These are phyloP conservation scores for Bubo blakistoni DNA, from an alignment of 2,113 vertebrate species.

Conservation along the genomic window DNA sequence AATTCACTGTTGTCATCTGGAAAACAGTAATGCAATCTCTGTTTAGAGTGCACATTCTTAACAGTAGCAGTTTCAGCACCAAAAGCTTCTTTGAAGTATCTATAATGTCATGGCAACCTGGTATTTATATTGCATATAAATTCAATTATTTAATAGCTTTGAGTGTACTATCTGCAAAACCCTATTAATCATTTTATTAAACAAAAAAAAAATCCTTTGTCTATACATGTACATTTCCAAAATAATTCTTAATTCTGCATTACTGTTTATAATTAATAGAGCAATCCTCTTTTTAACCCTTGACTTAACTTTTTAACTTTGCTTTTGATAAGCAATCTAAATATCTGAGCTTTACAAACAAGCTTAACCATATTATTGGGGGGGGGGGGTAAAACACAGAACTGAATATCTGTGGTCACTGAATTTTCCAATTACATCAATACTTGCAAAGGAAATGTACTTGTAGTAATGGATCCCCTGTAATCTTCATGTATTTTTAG, in stretches of 20 bases:
- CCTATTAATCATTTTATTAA: neutral
- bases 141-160: constrained; percentile 25
- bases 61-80: neutral
- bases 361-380: neutral
- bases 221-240: neutral
- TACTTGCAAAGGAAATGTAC: neutral
- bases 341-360: neutral
- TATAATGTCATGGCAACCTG: constrained; percentile 16
- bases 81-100: neutral
- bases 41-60: neutral
- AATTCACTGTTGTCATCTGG: neutral
- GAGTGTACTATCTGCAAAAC: neutral
- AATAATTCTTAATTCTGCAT: neutral
- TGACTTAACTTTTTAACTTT: neutral
- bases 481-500: neutral
- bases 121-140: neutral
- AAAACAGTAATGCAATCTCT: neutral
- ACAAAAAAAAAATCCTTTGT: neutral
- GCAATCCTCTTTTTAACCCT: neutral
- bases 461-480: neutral
- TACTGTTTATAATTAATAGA: neutral
- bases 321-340: neutral
- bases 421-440: neutral
- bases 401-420: neutral
- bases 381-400: neutral